Percentiles rank a stretch among this genome's conserved stretches.
Conservation (phyloP, 2,797 vertebrate species). For the Cryptoblepharus egeriae region DNA sequence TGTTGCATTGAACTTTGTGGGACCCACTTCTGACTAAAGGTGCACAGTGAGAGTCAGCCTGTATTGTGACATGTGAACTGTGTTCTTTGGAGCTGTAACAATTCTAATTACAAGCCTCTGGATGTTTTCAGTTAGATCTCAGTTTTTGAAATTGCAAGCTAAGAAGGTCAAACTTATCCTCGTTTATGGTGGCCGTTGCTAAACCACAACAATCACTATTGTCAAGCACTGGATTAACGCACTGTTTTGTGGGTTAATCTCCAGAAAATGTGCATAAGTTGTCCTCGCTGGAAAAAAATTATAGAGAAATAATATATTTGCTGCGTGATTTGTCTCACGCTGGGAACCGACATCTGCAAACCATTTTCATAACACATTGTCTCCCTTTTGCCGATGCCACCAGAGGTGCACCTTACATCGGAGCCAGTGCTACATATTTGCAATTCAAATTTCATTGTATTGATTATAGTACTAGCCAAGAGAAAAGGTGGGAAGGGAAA, state of each 20-base stretch:
- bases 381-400: neutral
- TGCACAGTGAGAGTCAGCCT: too few relatives aligned
- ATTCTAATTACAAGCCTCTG: neutral
- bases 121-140: neutral
- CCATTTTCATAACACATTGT: conserved; percentile 34
- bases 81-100: conserved; percentile 9
- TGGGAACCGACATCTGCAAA: neutral
- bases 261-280: neutral
- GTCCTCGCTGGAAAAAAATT: conserved; percentile 15
- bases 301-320: conserved; percentile 26
- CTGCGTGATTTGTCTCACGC: neutral
- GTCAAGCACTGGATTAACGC: neutral
- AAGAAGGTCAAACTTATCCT: neutral
- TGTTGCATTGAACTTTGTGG: neutral
- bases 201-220: neutral
- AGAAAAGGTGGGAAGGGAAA: conserved; percentile 42
- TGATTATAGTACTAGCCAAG: conserved; percentile 44
- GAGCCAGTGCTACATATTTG: conserved; percentile 46
- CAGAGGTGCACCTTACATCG: conserved; percentile 16
- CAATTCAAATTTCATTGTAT: conserved; percentile 60
- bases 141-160: accelerated
- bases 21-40: neutral
- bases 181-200: neutral
- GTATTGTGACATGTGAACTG: neutral
- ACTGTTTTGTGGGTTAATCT: neutral